Percentiles rank a stretch among this genome's conserved stretches.
Conservation (phyloP, 2,888 invertebrate genomes). For the Eristalinus sepulchralis region DNA sequence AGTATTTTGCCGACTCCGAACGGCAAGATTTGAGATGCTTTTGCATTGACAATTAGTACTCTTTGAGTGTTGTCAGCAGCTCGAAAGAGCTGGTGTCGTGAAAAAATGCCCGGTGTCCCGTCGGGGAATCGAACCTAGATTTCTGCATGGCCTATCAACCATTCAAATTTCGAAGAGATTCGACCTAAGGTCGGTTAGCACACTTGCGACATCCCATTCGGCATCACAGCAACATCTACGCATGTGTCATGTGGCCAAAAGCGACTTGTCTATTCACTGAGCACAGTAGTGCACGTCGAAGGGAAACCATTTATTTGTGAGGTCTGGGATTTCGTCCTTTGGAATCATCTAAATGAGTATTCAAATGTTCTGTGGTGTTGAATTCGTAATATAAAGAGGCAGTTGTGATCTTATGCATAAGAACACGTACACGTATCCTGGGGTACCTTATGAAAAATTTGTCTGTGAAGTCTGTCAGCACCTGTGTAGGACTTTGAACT, state of each 20-base stretch:
- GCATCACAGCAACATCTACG: constrained; percentile 9
- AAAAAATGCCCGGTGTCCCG: no score
- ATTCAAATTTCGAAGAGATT: no score
- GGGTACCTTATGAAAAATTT: background rate
- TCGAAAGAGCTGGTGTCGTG: no score
- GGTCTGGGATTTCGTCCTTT: constrained; percentile 7
- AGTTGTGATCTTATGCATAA: constrained; percentile 2
- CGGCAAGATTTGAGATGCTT: no score
- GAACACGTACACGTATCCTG: background rate
- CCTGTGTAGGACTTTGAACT: background rate
- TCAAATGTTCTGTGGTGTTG: constrained; percentile 25
- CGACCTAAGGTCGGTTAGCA: background rate
- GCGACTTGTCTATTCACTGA: constrained; percentile 32
- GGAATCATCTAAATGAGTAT: constrained; percentile 8
- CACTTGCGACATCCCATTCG: constrained; percentile 22
- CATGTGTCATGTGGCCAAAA: constrained; percentile 1
- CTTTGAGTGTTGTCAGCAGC: no score
- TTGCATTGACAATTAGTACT: no score
- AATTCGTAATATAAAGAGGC: constrained; percentile 10
- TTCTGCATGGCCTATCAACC: no score
- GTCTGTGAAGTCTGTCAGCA: constrained; percentile 8
- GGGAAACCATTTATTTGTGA: constrained; percentile 21
- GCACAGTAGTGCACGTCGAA: constrained; percentile 3
- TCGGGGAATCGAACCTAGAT: no score
- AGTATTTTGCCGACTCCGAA: no score